Percentiles rank a stretch among this genome's conserved stretches.
phyloP scores from a whole-genome alignment of 2,113 vertebrate genomes.

The Regulus satrapa region DNA sequence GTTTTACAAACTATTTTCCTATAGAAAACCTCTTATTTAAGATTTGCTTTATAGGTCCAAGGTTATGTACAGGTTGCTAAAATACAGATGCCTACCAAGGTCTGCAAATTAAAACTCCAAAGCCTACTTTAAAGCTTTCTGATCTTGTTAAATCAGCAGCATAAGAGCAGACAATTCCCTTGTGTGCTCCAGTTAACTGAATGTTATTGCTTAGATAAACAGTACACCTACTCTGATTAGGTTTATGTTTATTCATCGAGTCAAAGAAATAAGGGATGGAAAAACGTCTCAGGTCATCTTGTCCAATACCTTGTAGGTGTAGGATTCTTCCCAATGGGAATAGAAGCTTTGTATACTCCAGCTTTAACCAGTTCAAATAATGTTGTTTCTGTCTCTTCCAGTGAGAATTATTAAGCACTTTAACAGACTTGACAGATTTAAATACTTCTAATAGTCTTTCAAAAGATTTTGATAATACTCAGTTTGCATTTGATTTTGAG shows the following conservation, averaged over 20 bases:
- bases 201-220: slow-evolving; percentile 54
- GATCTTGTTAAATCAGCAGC: slow-evolving; percentile 53
- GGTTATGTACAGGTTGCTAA: not conserved
- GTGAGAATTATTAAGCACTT: not conserved
- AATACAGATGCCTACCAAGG: not conserved
- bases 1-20: not conserved
- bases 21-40: not conserved
- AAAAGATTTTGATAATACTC: not conserved
- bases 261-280: not conserved
- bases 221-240: slow-evolving; percentile 14
- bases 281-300: not conserved
- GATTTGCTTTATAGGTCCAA: not conserved
- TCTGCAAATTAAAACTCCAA: slow-evolving; percentile 33
- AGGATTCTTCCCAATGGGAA: not conserved
- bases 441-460: not conserved
- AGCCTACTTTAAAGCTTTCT: not conserved
- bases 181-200: not conserved
- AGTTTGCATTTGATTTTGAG: not conserved
- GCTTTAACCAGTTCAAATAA: not conserved
- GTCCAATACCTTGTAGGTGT: not conserved
- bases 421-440: not conserved
- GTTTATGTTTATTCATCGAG: slow-evolving; percentile 43
- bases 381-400: not conserved
- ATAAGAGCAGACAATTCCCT: not conserved
- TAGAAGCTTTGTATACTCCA: not conserved